Evolutionary conservation across 2,797 vertebrate species (phyloP).

Genomic region (Rhynchonycteris naso): DNA sequence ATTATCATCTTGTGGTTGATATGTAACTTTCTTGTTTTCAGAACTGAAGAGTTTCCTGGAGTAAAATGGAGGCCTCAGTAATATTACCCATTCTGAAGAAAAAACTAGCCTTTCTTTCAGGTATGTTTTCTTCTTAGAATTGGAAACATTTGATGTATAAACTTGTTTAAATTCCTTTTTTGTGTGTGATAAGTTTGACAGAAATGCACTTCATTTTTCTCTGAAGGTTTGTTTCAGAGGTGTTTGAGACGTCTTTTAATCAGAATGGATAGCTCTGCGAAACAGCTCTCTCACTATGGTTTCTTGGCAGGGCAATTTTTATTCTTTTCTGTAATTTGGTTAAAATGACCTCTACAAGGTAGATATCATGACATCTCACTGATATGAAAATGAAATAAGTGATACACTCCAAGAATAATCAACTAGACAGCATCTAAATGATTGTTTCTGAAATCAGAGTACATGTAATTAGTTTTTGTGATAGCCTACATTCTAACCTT

Average conservation of each 20-base stretch:
- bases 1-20: conserved; percentile 52
- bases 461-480: neutral
- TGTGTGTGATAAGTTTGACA: conserved; percentile 31
- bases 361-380: conserved; percentile 44
- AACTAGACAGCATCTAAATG: neutral
- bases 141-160: neutral
- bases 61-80: conserved; percentile 93
- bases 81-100: conserved; percentile 97
- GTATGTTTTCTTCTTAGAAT: conserved; percentile 83
- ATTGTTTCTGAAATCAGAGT: conserved; percentile 37
- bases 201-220: conserved; percentile 11
- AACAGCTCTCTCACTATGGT: neutral
- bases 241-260: conserved; percentile 51
- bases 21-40: conserved; percentile 84
- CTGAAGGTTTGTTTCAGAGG: neutral
- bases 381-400: conserved; percentile 5
- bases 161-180: neutral
- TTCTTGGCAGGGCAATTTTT: conserved; percentile 36
- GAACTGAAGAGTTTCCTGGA: conserved; percentile 75
- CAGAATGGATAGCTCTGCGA: neutral
- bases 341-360: conserved; percentile 10
- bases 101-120: conserved; percentile 98
- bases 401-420: neutral
- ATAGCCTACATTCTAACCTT: neutral
- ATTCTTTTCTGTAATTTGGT: conserved; percentile 54